Conservation (phyloP, 2,797 vertebrate species). For the Alouatta caraya region DNA sequence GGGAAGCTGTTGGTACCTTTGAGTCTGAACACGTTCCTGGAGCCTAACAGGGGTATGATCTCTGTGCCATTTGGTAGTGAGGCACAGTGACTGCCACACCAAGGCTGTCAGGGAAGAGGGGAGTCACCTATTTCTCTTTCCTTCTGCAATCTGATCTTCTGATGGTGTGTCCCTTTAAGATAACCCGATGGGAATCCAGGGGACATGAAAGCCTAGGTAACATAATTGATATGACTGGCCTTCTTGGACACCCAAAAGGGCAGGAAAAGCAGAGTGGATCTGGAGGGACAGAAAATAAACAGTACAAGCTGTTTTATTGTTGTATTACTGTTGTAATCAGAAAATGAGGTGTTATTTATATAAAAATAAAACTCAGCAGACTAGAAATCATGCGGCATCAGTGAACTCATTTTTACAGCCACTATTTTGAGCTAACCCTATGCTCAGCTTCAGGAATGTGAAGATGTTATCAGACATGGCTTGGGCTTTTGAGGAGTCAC, state of each 20-base stretch:
- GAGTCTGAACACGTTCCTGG: background rate
- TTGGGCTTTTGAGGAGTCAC: background rate
- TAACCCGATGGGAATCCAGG: background rate
- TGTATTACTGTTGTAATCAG: background rate
- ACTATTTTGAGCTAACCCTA: fast-evolving
- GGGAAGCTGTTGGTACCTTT: background rate
- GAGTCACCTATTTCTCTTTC: background rate
- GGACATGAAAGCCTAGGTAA: fast-evolving
- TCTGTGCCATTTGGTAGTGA: background rate
- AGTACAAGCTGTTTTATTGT: fast-evolving
- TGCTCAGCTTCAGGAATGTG: fast-evolving
- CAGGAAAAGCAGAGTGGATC: background rate
- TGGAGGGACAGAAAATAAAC: background rate
- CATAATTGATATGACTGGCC: fast-evolving
- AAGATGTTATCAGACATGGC: background rate
- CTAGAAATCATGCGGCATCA: background rate
- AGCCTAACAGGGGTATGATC: fast-evolving
- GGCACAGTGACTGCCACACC: background rate
- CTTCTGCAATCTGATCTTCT: background rate
- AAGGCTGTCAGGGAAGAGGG: background rate
- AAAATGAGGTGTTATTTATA: background rate
- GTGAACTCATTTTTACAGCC: fast-evolving
- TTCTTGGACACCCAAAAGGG: background rate
- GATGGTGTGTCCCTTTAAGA: fast-evolving
- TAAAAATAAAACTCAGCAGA: background rate